Conservation (phyloP, 2,113 vertebrate genomes). For the Pachycephala philippinensis region DNA sequence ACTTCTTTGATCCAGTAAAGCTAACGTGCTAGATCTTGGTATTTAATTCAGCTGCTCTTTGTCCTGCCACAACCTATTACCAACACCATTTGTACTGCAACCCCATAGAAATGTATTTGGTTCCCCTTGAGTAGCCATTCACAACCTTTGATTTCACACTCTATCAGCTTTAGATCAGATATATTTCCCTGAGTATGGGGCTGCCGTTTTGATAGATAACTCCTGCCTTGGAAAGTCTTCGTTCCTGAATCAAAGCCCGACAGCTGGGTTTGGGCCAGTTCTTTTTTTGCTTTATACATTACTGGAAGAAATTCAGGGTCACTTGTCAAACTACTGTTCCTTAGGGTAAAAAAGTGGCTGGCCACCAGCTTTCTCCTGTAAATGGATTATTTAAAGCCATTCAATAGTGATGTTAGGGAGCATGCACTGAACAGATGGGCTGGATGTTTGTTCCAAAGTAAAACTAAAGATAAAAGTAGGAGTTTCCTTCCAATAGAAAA, state of each 20-base stretch:
- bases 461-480: not conserved
- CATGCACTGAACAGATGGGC: not conserved
- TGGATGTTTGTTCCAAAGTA: not conserved
- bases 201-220: slow-evolving; percentile 66
- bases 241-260: slow-evolving; percentile 50
- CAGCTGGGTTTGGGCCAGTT: slow-evolving; percentile 12
- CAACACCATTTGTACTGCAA: slow-evolving; percentile 41
- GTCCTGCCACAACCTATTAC: slow-evolving; percentile 56
- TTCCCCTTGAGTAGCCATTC: slow-evolving; percentile 55
- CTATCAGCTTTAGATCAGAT: slow-evolving; percentile 63
- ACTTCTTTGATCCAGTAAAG: not conserved
- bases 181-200: slow-evolving; percentile 51
- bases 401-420: not conserved
- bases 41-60: slow-evolving; percentile 36
- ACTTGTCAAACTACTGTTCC: slow-evolving; percentile 14
- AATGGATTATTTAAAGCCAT: not conserved
- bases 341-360: not conserved
- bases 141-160: slow-evolving; percentile 67
- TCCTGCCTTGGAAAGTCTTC: slow-evolving; percentile 47
- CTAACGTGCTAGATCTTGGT: not conserved
- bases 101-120: slow-evolving; percentile 45
- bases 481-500: not conserved
- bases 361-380: not conserved
- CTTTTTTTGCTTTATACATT: not conserved
- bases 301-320: slow-evolving; percentile 43